Base-by-base conservation (phyloP, 2,797 vertebrate species). In the Scarus forsteni region DNA sequence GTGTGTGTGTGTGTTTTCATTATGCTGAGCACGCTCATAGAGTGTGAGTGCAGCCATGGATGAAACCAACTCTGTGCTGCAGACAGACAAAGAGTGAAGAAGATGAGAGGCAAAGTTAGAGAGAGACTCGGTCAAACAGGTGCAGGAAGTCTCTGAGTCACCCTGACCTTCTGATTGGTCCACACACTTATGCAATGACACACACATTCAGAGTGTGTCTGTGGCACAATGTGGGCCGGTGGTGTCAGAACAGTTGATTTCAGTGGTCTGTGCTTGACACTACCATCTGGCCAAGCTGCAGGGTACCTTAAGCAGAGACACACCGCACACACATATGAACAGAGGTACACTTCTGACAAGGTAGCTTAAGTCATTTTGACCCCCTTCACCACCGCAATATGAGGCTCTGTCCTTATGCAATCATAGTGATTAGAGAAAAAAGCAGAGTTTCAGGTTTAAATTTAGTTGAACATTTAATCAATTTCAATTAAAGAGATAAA, bases 21-120 rank as follows among this genome's bases (percentile, higher is more conserved):
- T 85, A 85, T 88, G 77, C 84, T 74, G 72, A 81, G 76, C 83
- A 85, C 76, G 60, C 75, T 73, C 52, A n/a, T 38, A 7, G 52
- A 59, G 73, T 57, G 67, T 81, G 83, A 27, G 27, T 75, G 78
- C 83, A 86, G 85, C 73, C 85, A 78, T 63, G 83, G 66, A 63
- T 88, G 85, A 81, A 85, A 81, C 54, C 66, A 42, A 34, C 72
- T 44, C 68, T 61, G 51, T 76, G 75, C 55, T 66, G 58, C 53
- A 36, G 46, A 51, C 36, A 66, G 57, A 65, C 49, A 50, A 56
- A 56, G 59, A 45, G 40, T 58, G 38, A 9, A 35, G 58, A 35
- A 65, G 27, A 39, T 10, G 7, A 36, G 62, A 67, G 53, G 55
- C 10, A 74, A 79, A 82, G 79, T 79, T 77, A 52, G 67, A 60